Evolutionary conservation across 2,888 invertebrate genomes (phyloP), one percentile per base, ranked within the genome.

Genomic region (Caradrina kadenii): DNA sequence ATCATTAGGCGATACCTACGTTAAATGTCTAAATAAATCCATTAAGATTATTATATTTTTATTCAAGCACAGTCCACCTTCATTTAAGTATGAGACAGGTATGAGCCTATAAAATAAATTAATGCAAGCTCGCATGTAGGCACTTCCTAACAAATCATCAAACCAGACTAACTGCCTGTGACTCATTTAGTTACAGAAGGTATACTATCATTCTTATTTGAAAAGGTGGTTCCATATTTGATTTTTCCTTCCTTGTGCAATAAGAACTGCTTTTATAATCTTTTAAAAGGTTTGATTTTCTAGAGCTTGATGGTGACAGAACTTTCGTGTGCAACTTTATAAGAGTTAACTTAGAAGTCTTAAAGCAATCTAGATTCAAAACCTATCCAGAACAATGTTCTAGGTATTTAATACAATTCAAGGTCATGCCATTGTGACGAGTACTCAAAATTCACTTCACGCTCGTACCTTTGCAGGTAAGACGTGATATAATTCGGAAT

Each of bases 401-500:
- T 26, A 26, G 26, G 26, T 4, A 26, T 45, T 45, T 42, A 42
- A 45, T 17, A 45, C 15, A 45, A 54, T 54, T 59, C 62, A 77
- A 70, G 79, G 79, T 48, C 45, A 45, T 26, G 10, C 64, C 52
- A 53, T 59, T 77, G 59, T 63, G 19, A 39, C 19, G 6, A 31
- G 35, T 50, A n/a, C 17, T 74, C 17, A 0, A 42, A 54, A 79
- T 66, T 75, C 22, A 56, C 13, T 48, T 53, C 79, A 79, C 63
- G 75, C 58, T 31, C 11, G 1, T 31, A 17, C 15, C 22, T 21
- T 31, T 56, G 39, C 35, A 63, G 31, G 56, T 54, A 75, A 66
- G 35, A 75, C 77, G 71, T 78, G 75, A 78, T 31, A 63, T 2
- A 26, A 70, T 71, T 79, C 8, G 6, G 17, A 79, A 78, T 62